These are phyloP conservation scores for Sternarchorhynchus goeldii DNA, from an alignment of 2,797 vertebrate species.

Conservation along the genomic window DNA sequence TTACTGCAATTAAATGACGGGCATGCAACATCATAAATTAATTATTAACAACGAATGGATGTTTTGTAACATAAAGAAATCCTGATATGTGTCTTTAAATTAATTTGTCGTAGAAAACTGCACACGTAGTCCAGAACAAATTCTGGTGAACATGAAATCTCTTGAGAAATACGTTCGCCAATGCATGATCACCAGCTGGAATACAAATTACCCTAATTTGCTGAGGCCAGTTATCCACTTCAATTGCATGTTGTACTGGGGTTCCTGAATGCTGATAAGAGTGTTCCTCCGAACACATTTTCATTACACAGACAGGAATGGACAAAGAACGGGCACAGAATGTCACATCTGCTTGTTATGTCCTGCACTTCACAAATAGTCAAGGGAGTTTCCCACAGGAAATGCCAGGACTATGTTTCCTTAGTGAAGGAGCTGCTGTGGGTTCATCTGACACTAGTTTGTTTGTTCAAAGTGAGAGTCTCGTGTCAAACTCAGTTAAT, in stretches of 20 bases:
- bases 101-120: neutral
- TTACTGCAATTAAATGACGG: neutral
- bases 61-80: neutral
- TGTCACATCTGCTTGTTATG: slow-evolving; percentile 29
- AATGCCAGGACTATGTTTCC: neutral
- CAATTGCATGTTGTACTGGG: slow-evolving; percentile 31
- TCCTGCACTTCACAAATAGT: slow-evolving; percentile 6
- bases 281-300: slow-evolving; percentile 1
- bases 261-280: neutral
- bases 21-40: neutral
- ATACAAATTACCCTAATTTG: slow-evolving; percentile 33
- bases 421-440: neutral
- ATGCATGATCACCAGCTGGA: slow-evolving; percentile 24
- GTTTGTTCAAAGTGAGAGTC: too few relatives aligned
- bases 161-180: slow-evolving; percentile 1
- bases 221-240: slow-evolving; percentile 39
- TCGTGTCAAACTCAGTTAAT: too few relatives aligned
- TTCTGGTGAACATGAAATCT: slow-evolving; percentile 2
- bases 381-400: slow-evolving; percentile 6
- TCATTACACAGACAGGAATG: slow-evolving; percentile 24
- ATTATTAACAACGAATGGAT: neutral
- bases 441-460: neutral
- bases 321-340: slow-evolving; percentile 22
- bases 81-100: neutral
- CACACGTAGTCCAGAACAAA: neutral